A percentile compares a stretch with the other conserved stretches of the same genome.
phyloP scores from a whole-genome alignment of 2,113 vertebrate species.

The Rhagologus leucostigma region DNA sequence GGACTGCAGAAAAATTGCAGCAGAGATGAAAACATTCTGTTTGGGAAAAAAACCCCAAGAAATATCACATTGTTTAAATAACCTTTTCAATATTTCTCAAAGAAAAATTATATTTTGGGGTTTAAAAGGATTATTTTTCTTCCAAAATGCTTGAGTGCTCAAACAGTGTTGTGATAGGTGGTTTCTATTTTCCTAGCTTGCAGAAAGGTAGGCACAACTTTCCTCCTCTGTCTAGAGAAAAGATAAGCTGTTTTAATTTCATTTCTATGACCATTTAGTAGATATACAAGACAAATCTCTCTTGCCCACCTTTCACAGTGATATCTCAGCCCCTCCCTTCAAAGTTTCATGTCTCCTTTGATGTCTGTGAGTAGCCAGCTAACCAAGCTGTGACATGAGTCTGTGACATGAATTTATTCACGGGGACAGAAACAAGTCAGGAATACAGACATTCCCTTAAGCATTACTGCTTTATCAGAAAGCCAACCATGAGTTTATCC shows the following conservation, averaged over 20 bases:
- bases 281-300: background rate
- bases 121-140: background rate
- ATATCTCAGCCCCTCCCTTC: background rate
- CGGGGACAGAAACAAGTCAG: background rate
- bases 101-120: background rate
- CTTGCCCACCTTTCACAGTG: background rate
- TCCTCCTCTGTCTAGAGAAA: background rate
- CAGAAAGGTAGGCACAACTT: background rate
- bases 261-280: background rate
- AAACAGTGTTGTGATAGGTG: background rate
- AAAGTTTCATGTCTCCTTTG: background rate
- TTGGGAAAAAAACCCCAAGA: background rate
- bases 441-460: background rate
- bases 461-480: background rate
- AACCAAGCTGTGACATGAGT: background rate
- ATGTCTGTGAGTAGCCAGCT: background rate
- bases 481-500: background rate
- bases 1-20: background rate
- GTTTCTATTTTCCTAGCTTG: background rate
- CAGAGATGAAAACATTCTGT: background rate
- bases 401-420: background rate
- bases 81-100: background rate
- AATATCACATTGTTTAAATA: background rate
- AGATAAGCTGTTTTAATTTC: background rate
- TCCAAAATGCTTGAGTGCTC: accelerated